Conservation (phyloP, 2,797 vertebrate genomes). For the Limosa lapponica region DNA sequence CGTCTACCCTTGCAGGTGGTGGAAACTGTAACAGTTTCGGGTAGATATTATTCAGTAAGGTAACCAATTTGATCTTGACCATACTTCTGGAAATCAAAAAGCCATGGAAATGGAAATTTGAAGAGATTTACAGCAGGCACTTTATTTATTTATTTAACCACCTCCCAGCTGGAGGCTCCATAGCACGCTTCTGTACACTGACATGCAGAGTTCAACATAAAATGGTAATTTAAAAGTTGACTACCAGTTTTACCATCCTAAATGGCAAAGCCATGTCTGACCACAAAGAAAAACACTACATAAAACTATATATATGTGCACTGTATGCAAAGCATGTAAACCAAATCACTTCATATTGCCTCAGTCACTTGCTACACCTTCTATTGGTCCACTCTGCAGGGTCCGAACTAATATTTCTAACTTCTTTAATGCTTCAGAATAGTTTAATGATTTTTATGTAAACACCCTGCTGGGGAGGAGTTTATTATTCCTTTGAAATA, state of each 20-base stretch:
- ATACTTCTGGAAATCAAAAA: neutral
- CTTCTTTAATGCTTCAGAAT: neutral
- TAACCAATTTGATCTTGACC: neutral
- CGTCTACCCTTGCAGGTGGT: neutral
- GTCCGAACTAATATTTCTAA: neutral
- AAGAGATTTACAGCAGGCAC: neutral
- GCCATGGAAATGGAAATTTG: neutral
- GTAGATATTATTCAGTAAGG: neutral
- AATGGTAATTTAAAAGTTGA: neutral
- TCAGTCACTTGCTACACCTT: neutral
- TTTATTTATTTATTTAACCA: neutral
- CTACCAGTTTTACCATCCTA: neutral
- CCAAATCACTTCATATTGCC: neutral
- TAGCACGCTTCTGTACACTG: neutral
- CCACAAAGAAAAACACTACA: neutral
- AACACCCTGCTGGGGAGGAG: neutral
- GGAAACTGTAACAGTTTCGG: neutral
- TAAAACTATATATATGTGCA: neutral
- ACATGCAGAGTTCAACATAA: neutral
- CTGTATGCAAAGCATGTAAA: neutral
- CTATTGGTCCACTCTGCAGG: neutral
- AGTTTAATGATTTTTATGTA: neutral
- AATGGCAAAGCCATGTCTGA: neutral
- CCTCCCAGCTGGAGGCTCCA: neutral
- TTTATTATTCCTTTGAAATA: neutral